A percentile compares a stretch with the other conserved stretches of the same genome.
phyloP scores from a whole-genome alignment of 1,140 invertebrate species.

The Onthophagus taurus region DNA sequence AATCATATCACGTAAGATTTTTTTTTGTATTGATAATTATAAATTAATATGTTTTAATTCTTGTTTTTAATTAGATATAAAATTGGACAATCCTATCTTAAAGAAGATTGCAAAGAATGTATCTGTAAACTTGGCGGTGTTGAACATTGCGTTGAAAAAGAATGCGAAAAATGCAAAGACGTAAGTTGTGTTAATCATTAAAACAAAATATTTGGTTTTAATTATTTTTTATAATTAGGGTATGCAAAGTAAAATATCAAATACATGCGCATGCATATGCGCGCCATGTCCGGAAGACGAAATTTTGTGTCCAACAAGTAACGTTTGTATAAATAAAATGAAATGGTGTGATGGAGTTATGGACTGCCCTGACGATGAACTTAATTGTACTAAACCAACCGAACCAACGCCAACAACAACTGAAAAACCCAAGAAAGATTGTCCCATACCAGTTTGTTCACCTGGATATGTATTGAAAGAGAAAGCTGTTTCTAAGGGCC shows the following conservation, averaged over 20 bases:
- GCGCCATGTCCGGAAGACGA: slow-evolving; percentile 56
- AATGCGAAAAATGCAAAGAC: slow-evolving; percentile 50
- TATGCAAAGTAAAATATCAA: slow-evolving; percentile 41
- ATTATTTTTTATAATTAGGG: slow-evolving; percentile 30
- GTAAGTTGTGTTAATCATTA: not conserved
- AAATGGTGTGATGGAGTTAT: slow-evolving; percentile 74
- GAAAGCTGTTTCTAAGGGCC: not conserved
- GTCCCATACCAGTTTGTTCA: slow-evolving; percentile 46
- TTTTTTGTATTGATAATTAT: not conserved
- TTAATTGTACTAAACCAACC: slow-evolving; percentile 45
- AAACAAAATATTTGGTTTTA: not conserved
- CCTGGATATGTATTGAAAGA: slow-evolving; percentile 41
- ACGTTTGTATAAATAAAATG: slow-evolving; percentile 59
- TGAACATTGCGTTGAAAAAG: slow-evolving; percentile 54
- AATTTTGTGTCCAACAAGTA: slow-evolving; percentile 61
- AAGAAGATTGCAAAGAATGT: slow-evolving; percentile 64
- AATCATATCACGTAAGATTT: slow-evolving; percentile 51
- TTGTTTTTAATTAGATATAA: not conserved
- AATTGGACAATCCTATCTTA: slow-evolving; percentile 20
- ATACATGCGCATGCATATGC: slow-evolving; percentile 63
- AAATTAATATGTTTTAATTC: not conserved
- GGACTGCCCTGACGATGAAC: slow-evolving; percentile 79
- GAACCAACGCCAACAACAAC: slow-evolving; percentile 10
- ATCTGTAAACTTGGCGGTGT: slow-evolving; percentile 63
- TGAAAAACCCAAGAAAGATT: slow-evolving; percentile 18